Conservation (phyloP, 2,113 vertebrate genomes). For the Sylvicapra grimmia region DNA sequence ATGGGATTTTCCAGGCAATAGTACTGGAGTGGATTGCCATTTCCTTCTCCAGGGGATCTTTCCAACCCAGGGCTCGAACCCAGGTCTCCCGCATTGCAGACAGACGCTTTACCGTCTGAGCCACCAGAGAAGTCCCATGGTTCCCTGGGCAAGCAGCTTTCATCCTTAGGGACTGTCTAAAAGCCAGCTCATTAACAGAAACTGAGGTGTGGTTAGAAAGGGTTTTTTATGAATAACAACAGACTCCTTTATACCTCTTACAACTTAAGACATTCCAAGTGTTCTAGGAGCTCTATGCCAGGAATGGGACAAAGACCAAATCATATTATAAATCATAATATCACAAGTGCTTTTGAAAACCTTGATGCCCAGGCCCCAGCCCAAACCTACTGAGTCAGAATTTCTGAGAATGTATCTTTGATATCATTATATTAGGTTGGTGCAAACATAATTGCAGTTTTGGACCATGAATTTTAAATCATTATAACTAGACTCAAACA, state of each 20-base stretch:
- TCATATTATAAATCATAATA: neutral
- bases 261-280: neutral
- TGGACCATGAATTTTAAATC: neutral
- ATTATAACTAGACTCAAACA: neutral
- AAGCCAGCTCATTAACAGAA: neutral
- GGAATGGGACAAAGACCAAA: neutral
- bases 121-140: neutral
- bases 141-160: neutral
- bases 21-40: too few relatives aligned
- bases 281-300: neutral
- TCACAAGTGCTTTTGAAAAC: neutral
- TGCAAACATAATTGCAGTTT: neutral
- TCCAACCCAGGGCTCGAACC: too few relatives aligned
- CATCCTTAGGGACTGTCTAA: neutral
- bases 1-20: too few relatives aligned
- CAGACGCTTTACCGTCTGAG: fast-evolving
- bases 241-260: neutral
- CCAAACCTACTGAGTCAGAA: neutral
- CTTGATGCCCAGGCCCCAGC: neutral
- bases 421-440: neutral
- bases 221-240: neutral
- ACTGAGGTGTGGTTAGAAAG: neutral
- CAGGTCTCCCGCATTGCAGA: too few relatives aligned
- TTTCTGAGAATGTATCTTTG: neutral
- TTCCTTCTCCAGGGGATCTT: too few relatives aligned